Evolutionary conservation across 2,797 vertebrate species (phyloP).

Genomic region (Diceros bicornis): DNA sequence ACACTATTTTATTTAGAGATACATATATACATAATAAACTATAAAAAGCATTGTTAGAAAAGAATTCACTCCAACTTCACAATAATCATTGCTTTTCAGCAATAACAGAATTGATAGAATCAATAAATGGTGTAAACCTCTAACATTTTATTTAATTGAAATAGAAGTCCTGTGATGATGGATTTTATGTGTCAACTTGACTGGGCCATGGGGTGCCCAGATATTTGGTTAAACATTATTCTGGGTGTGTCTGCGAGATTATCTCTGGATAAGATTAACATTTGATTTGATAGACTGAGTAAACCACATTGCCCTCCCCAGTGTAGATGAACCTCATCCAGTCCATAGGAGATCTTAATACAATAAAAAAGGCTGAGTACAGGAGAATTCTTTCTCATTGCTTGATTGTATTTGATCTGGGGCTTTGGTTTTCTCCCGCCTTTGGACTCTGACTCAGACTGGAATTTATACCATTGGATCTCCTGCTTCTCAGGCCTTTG

Average conservation of each 20-base stretch:
- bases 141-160: background rate
- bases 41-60: background rate
- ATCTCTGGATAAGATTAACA: too few species aligned
- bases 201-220: too few species aligned
- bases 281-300: too few species aligned
- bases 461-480: background rate
- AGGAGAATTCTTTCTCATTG: background rate
- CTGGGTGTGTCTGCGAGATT: too few species aligned
- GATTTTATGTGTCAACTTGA: too few species aligned
- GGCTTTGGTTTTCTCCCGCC: background rate
- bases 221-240: too few species aligned
- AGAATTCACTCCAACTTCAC: background rate
- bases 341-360: background rate
- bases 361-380: background rate
- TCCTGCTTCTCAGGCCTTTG: too few species aligned
- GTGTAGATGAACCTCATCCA: too few species aligned
- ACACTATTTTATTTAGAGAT: background rate
- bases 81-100: background rate
- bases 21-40: background rate
- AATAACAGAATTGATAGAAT: background rate
- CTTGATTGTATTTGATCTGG: background rate
- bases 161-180: too few species aligned
- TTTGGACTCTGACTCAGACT: background rate
- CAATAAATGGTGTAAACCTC: background rate
- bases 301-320: too few species aligned